Percentiles rank a stretch among this genome's conserved stretches.
Evolutionary conservation across 2,113 vertebrate genomes (phyloP).

Genomic region (Varanus komodoensis): DNA sequence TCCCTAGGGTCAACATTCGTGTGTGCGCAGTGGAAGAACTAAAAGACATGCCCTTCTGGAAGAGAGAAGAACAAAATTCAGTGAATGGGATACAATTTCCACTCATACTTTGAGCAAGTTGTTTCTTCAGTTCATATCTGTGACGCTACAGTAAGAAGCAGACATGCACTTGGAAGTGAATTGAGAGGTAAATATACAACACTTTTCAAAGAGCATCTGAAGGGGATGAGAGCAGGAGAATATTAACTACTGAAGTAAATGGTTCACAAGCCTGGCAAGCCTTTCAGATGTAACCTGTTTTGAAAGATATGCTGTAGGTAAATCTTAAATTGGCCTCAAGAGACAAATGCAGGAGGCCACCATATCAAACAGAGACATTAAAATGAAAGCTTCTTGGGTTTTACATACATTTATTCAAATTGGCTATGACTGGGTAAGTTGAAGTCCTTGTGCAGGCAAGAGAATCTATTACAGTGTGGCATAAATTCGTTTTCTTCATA

Average conservation of each 20-base stretch:
- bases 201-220: conserved; percentile 19
- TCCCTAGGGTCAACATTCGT: background rate
- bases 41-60: background rate
- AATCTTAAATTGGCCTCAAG: conserved; percentile 47
- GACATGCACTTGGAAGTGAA: background rate
- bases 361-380: conserved; percentile 15
- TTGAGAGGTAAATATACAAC: conserved; percentile 22
- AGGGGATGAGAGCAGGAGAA: conserved; percentile 32
- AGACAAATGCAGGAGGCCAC: conserved; percentile 15
- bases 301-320: conserved; percentile 40
- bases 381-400: background rate
- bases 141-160: conserved; percentile 14
- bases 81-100: background rate
- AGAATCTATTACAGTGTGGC: background rate
- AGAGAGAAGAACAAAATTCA: background rate
- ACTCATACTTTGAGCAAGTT: background rate
- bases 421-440: background rate
- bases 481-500: background rate
- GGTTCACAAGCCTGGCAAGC: conserved; percentile 10
- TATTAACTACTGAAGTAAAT: conserved; percentile 21
- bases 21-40: background rate
- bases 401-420: conserved; percentile 22
- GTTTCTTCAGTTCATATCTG: conserved; percentile 14
- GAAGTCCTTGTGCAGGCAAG: background rate
- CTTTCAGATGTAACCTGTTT: conserved; percentile 37